Conservation (phyloP, 2,797 vertebrate genomes). For the Atherinosoma microstoma region DNA sequence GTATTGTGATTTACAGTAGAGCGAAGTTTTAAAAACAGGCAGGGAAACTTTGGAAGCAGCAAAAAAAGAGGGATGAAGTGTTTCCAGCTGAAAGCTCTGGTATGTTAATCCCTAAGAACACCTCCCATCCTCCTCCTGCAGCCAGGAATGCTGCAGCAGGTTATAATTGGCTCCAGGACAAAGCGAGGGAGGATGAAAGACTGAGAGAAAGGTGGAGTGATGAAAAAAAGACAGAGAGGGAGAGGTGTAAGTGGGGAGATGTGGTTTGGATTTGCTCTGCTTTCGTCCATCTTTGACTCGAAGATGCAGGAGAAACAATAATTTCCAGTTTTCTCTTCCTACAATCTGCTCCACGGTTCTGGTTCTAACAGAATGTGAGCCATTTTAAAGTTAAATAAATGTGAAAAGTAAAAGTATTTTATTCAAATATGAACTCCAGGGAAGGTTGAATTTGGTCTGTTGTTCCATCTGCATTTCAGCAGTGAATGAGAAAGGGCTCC, state of each 20-base stretch:
- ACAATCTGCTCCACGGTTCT: neutral
- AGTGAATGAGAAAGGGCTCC: too few species aligned
- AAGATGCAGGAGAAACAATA: conserved; percentile 12
- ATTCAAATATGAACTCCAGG: too few species aligned
- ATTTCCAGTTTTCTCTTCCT: neutral
- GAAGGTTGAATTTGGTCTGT: too few species aligned
- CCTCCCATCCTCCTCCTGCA: conserved; percentile 44
- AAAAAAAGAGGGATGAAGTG: conserved; percentile 37
- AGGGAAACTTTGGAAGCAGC: conserved; percentile 25
- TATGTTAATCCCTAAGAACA: conserved; percentile 70
- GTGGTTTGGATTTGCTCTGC: conserved; percentile 58
- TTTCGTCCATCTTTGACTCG: conserved; percentile 36
- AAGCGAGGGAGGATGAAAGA: conserved; percentile 61
- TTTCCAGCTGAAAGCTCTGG: conserved; percentile 68
- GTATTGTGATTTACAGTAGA: conserved; percentile 1
- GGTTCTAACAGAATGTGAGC: too few species aligned
- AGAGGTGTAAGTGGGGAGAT: conserved; percentile 34
- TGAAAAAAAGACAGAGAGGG: conserved; percentile 24
- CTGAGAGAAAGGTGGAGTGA: conserved; percentile 45
- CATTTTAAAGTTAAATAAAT: too few species aligned
- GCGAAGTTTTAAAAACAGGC: conserved; percentile 29
- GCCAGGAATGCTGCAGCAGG: conserved; percentile 56
- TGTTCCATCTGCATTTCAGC: too few species aligned
- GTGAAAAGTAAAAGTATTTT: too few species aligned
- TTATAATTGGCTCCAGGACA: conserved; percentile 71